Conservation (phyloP, 2,888 invertebrate genomes). For the Trichopoda pennipes region DNA sequence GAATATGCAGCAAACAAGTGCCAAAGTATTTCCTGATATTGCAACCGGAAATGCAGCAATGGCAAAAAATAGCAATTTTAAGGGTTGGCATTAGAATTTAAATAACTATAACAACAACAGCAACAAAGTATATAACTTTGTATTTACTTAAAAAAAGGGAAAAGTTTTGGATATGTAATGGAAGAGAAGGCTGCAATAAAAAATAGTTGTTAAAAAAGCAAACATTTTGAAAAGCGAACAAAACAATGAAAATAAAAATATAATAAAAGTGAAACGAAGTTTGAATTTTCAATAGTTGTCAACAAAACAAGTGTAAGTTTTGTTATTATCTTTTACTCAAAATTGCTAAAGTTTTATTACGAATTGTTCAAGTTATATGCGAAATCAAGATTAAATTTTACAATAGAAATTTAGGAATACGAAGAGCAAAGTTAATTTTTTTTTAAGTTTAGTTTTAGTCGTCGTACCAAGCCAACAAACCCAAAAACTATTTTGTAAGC, state of each 20-base stretch:
- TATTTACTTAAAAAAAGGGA: conserved; percentile 13
- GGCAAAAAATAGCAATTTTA: conserved; percentile 48
- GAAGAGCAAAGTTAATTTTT: not conserved
- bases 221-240: not conserved
- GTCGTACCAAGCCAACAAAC: too few relatives aligned
- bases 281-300: conserved; percentile 32
- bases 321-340: conserved; percentile 17
- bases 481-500: too few relatives aligned
- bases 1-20: conserved; percentile 71
- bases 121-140: conserved; percentile 9
- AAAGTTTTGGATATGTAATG: conserved; percentile 12
- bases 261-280: conserved; percentile 57
- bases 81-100: conserved; percentile 59
- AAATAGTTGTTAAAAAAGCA: not conserved
- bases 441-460: too few relatives aligned
- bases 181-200: conserved; percentile 3
- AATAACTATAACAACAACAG: not conserved
- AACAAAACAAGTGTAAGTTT: conserved; percentile 45
- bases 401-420: not conserved
- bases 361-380: conserved; percentile 48
- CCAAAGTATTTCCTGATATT: conserved; percentile 72
- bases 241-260: conserved; percentile 1
- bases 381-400: conserved; percentile 24
- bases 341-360: conserved; percentile 54
- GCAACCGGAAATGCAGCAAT: conserved; percentile 70